These are phyloP conservation scores for Furnarius figulus DNA, from an alignment of 2,113 vertebrate genomes.

Conservation along the genomic window DNA sequence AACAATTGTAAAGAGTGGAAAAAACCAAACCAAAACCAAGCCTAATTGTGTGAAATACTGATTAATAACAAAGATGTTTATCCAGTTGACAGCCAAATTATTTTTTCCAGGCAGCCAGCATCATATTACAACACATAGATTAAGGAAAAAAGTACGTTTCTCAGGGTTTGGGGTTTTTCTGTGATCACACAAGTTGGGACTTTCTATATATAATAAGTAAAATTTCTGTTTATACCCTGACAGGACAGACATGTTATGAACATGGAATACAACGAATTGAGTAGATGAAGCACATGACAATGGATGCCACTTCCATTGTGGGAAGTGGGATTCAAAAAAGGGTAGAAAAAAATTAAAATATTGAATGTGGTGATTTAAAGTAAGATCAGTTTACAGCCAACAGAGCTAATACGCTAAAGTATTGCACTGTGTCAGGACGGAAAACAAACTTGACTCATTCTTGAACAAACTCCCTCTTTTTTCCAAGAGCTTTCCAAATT, in stretches of 20 bases:
- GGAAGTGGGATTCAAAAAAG: neutral
- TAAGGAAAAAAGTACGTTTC: neutral
- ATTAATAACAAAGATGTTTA: neutral
- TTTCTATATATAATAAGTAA: neutral
- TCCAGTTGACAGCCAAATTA: neutral
- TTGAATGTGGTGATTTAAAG: neutral
- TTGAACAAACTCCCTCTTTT: neutral
- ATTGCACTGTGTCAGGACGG: neutral
- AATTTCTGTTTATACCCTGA: neutral
- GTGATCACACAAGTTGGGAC: neutral
- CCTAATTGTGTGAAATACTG: neutral
- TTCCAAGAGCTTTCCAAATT: neutral
- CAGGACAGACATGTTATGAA: neutral
- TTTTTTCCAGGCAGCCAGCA: neutral
- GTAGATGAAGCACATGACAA: rapidly evolving
- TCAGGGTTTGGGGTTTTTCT: neutral
- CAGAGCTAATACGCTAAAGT: neutral
- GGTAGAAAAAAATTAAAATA: neutral
- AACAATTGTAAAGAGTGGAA: neutral
- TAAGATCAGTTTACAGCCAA: neutral
- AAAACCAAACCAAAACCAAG: rapidly evolving
- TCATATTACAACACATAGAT: neutral
- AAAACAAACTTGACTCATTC: neutral
- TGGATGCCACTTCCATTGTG: neutral
- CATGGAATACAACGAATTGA: rapidly evolving